Percentiles rank a stretch among this genome's conserved stretches.
Evolutionary conservation across 30 jellyfish, hydroid and myxozoan genomes (phyloP).

Genomic region (Rhopilema esculentum): DNA sequence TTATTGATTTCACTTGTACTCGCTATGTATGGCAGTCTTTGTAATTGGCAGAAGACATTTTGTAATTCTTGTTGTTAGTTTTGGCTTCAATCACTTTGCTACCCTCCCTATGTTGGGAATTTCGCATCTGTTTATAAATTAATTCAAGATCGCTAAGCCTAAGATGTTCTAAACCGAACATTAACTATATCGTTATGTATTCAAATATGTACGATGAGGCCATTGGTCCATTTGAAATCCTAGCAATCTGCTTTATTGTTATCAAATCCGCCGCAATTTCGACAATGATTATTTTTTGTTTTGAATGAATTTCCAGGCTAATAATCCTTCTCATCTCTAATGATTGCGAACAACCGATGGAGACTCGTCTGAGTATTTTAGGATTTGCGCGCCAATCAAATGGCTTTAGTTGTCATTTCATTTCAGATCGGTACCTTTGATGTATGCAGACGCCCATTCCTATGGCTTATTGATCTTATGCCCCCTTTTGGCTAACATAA

Average conservation of each 20-base stretch:
- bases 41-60: too few species aligned
- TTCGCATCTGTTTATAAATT: background rate
- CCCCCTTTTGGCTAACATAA: background rate
- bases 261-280: background rate
- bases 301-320: too few species aligned
- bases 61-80: too few species aligned
- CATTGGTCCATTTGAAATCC: background rate
- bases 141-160: background rate
- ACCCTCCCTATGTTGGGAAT: too few species aligned
- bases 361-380: too few species aligned
- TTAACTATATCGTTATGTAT: background rate
- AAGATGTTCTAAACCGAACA: background rate
- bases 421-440: background rate
- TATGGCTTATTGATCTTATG: background rate
- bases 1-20: too few species aligned
- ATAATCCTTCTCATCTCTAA: too few species aligned
- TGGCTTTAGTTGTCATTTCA: background rate
- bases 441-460: background rate
- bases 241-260: background rate
- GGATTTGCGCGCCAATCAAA: background rate
- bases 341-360: too few species aligned
- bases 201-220: background rate
- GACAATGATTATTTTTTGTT: too few species aligned
- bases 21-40: too few species aligned
- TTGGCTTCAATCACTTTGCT: too few species aligned